Evolutionary conservation across 2,888 invertebrate genomes (phyloP).

Genomic region (Polyommatus icarus): DNA sequence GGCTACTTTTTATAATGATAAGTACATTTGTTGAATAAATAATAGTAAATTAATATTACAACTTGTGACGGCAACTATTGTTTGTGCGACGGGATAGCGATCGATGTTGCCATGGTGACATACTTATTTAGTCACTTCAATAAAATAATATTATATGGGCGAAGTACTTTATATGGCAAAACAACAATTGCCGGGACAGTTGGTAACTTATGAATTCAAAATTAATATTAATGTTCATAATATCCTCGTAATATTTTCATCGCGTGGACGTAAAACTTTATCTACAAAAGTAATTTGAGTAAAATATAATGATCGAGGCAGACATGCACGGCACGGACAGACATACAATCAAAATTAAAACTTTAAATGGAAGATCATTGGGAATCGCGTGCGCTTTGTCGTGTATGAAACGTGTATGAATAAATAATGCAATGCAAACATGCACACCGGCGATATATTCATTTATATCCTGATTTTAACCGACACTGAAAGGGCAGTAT

Average conservation of each 20-base stretch:
- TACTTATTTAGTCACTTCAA: no score
- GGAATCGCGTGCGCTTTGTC: slow-evolving; percentile 22
- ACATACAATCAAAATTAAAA: slow-evolving; percentile 21
- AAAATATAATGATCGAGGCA: neutral
- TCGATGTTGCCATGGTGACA: no score
- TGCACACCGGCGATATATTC: neutral
- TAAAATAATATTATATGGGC: no score
- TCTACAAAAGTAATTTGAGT: slow-evolving; percentile 15
- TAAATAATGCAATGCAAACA: slow-evolving; percentile 30
- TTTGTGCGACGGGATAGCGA: no score
- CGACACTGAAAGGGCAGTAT: neutral
- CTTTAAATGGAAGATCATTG: slow-evolving; percentile 14
- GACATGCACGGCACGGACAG: neutral
- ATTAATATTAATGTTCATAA: neutral
- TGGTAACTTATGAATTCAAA: neutral
- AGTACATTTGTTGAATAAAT: no score
- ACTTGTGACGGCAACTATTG: no score
- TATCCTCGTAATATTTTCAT: neutral
- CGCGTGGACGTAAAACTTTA: slow-evolving; percentile 8
- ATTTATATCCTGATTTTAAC: neutral
- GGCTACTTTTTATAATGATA: no score
- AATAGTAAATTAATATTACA: no score
- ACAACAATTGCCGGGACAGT: no score
- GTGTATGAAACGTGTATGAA: slow-evolving; percentile 14
- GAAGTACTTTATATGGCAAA: no score